phyloP scores from a whole-genome alignment of 1,140 invertebrate species.

The Zaprionus vittiger region DNA sequence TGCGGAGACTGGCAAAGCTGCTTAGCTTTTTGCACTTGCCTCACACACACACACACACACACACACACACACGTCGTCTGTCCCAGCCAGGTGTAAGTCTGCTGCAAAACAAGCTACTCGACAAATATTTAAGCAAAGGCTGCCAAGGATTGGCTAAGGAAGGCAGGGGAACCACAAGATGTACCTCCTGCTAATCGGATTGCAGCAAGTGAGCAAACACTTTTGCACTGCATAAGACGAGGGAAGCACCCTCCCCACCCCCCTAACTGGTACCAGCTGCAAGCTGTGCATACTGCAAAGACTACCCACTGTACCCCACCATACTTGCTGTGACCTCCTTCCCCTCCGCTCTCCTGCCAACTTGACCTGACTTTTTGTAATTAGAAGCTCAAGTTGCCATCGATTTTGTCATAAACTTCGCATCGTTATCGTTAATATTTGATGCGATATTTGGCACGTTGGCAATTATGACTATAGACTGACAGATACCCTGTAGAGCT shows the following conservation, averaged over 20 bases:
- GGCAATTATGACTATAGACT: conserved; percentile 27
- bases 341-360: not conserved
- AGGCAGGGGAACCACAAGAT: not conserved
- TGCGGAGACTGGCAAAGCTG: not conserved
- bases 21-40: conserved; percentile 1
- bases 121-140: conserved; percentile 58
- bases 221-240: conserved; percentile 1
- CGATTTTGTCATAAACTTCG: conserved; percentile 60
- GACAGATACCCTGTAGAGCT: conserved; percentile 9
- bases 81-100: conserved; percentile 15
- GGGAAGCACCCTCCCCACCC: not conserved
- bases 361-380: conserved; percentile 48
- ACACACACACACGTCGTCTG: not conserved
- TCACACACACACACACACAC: not conserved
- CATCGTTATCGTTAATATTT: conserved; percentile 29
- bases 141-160: not conserved
- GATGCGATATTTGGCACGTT: conserved; percentile 12
- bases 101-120: conserved; percentile 70
- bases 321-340: not conserved
- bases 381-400: conserved; percentile 59
- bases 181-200: not conserved
- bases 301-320: not conserved
- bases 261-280: not conserved
- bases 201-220: conserved; percentile 3
- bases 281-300: not conserved